These are phyloP conservation scores for Lysandra coridon DNA, from an alignment of 2,888 invertebrate species.

Conservation along the genomic window DNA sequence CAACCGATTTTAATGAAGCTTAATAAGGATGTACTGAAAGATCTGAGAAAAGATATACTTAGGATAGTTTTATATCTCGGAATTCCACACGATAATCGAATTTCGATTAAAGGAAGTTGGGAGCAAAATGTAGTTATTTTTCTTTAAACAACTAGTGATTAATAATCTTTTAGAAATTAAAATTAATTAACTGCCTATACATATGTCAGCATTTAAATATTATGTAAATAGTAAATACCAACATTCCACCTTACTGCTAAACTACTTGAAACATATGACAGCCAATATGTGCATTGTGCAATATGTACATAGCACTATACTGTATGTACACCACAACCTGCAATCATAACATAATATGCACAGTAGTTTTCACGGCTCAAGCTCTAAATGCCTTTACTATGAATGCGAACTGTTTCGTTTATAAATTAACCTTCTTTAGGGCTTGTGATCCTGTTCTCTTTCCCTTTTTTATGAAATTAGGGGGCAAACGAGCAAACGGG, in stretches of 20 bases:
- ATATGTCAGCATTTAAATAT: neutral
- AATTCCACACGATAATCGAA: too few relatives aligned
- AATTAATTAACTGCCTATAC: neutral
- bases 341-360: neutral
- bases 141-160: neutral
- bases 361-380: neutral
- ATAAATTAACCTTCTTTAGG: neutral
- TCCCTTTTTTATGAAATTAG: too few relatives aligned
- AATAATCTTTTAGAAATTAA: neutral
- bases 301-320: neutral
- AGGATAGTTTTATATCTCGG: too few relatives aligned
- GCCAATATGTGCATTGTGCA: slow-evolving; percentile 14
- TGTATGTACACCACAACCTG: neutral
- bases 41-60: too few relatives aligned
- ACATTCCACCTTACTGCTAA: slow-evolving; percentile 18
- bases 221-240: slow-evolving; percentile 25
- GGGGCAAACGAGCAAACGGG: too few relatives aligned
- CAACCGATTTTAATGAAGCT: too few relatives aligned
- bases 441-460: neutral
- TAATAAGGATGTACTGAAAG: too few relatives aligned
- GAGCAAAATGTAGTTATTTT: neutral
- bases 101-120: too few relatives aligned
- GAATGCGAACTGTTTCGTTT: neutral
- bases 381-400: neutral
- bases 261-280: slow-evolving; percentile 28